Conservation (phyloP, 2,888 invertebrate species). For the Capitulum mitella region DNA sequence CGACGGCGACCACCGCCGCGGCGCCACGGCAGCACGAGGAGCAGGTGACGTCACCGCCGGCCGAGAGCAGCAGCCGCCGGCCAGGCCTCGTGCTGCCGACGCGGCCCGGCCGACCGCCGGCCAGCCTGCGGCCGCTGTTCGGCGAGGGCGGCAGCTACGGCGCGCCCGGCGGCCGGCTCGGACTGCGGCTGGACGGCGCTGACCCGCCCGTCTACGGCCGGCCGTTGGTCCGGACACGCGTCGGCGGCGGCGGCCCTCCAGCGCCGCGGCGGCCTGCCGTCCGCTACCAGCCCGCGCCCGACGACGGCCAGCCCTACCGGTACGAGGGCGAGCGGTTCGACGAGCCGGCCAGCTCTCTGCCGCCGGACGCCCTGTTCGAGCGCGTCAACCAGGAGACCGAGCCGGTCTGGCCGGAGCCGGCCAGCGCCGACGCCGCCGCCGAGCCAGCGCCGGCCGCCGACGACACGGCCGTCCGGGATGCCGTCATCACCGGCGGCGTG, state of each 20-base stretch:
- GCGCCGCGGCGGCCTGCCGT: not conserved
- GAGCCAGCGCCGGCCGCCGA: not conserved
- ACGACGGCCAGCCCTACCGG: not conserved
- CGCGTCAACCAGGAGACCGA: constrained; percentile 22
- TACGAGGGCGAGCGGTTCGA: constrained; percentile 15
- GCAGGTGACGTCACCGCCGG: not conserved
- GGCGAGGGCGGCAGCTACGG: constrained; percentile 5
- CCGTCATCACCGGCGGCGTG: constrained; percentile 10
- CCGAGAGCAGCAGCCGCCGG: not conserved
- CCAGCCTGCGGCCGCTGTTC: constrained; percentile 13
- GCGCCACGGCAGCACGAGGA: not conserved
- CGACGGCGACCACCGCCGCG: not conserved
- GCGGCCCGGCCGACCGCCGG: not conserved
- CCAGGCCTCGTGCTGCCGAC: not conserved
- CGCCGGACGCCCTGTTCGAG: constrained; percentile 14
- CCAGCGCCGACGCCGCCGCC: not conserved
- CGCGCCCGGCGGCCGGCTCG: not conserved
- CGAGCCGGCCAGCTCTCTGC: not conserved
- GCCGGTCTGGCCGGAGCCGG: not conserved
- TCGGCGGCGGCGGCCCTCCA: not conserved
- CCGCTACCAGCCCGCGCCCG: not conserved
- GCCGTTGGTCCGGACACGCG: not conserved
- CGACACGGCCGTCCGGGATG: not conserved
- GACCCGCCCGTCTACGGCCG: not conserved
- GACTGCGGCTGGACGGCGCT: constrained; percentile 2